phyloP scores from a whole-genome alignment of 2,797 vertebrate genomes.

The Crenuchus spilurus region DNA sequence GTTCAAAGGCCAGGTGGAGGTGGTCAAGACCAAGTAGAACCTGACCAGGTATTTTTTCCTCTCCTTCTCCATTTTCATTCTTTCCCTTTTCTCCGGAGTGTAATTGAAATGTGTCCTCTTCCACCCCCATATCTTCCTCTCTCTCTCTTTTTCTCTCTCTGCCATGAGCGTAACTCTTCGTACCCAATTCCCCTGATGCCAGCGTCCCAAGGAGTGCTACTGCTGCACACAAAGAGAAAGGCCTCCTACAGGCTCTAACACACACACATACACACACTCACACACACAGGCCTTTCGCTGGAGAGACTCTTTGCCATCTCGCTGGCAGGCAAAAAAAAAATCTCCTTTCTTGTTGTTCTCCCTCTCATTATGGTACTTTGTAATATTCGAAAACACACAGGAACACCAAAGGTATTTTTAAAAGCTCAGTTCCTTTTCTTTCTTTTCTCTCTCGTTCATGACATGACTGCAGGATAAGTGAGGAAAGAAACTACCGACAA shows the following conservation, averaged over 20 bases:
- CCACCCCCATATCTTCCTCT: slow-evolving; percentile 50
- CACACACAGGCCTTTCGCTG: slow-evolving; percentile 56
- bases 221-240: slow-evolving; percentile 76
- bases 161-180: slow-evolving; percentile 75
- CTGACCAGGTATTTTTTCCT: background rate
- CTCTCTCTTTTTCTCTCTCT: slow-evolving; percentile 68
- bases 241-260: slow-evolving; percentile 73
- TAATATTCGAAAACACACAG: slow-evolving; percentile 82
- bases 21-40: slow-evolving; percentile 2
- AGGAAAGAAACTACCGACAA: slow-evolving; percentile 66
- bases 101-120: slow-evolving; percentile 78
- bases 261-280: slow-evolving; percentile 35
- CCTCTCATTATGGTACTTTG: slow-evolving; percentile 83
- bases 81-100: background rate
- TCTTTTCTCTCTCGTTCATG: slow-evolving; percentile 47
- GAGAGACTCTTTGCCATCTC: slow-evolving; percentile 74
- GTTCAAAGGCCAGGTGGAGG: background rate
- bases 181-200: slow-evolving; percentile 76
- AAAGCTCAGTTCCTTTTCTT: slow-evolving; percentile 65
- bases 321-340: slow-evolving; percentile 70
- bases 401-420: slow-evolving; percentile 81
- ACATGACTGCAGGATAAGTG: slow-evolving; percentile 75
- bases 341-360: slow-evolving; percentile 76
- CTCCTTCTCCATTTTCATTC: background rate
- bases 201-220: slow-evolving; percentile 76